Base-by-base conservation (phyloP, 2,888 invertebrate genomes). In the Hermodice carunculata region DNA sequence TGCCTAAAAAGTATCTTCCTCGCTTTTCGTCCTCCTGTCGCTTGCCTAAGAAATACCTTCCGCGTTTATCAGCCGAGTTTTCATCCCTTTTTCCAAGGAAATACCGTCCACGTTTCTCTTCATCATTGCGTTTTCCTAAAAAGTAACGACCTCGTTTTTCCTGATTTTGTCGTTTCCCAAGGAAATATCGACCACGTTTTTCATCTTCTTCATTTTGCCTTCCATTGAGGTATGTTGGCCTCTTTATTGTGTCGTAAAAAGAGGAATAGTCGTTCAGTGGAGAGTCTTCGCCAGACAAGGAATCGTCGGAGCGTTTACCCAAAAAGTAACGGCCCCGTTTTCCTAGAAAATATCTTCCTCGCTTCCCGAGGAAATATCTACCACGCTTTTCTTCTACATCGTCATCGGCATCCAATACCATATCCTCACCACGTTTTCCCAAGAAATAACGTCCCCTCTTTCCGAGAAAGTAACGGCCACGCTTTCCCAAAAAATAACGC, bases 71-170 rank as follows among this genome's bases (percentile, higher is more conserved):
- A 1, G 42, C n/a, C 11, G 37, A 37, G 3, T 24, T 29, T 11
- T 59, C 59, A 6, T 22, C 40, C 2, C 59, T 17, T 37, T 59
- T 59, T 1, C 59, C 59, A n/a, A 59, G 59, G 49, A 59, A 59
- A 49, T 59, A 59, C 37, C 49, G 48, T 19, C 49, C 59, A n/a
- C 59, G 8, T 49, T 49, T 49, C 24, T 26, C 8, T 17, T 26
- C 26, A 4, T 49, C 49, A 37, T 37, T 37, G 3, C 49, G 49
- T 40, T 59, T 59, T 5, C 59, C 59, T 3, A 59, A 40, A 40
- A 59, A 59, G 28, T 59, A 59, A 34, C 49, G 48, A n/a, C 49
- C 59, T n/a, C n/a, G n/a, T n/a, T n/a, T n/a, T n/a, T n/a, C n/a
- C n/a, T n/a, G n/a, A n/a, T n/a, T n/a, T n/a, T n/a, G n/a, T 3